Base-by-base conservation (phyloP, 2,113 vertebrate species). In the Bos indicus region DNA sequence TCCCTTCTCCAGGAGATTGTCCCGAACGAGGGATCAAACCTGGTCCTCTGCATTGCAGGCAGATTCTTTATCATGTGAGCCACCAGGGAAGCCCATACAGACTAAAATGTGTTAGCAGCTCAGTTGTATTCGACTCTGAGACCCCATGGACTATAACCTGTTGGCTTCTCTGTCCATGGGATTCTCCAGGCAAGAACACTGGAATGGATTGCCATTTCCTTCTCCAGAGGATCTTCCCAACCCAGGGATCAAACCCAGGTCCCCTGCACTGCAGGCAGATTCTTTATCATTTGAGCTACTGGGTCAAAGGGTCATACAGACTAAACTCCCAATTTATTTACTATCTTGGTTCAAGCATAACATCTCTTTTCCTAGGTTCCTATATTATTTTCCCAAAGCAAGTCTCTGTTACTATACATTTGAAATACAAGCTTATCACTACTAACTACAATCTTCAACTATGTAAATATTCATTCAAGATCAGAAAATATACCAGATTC, bases 401-500 rank as follows among this genome's bases (percentile, higher is more conserved):
- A 54, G 21, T 94, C 57, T 94, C 62, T 83, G 21, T 57, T 85
- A 62, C 30, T 74, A 59, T 14, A 56, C 21, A 52, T 93, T 14
- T 94, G 48, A 94, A 96, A 77, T 92, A 46, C 26, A 92, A 93
- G 36, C 8, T 6, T 6, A 77, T 93, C 54, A 64, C 77, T 85
- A 97, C 43, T 90, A 95, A 94, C 81, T 88, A 28, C 14, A 95
- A 80, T 16, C 43, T 94, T 91, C 52, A 78, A 95, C 57, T 88
- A 59, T 51, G 84, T 71, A 96, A 94, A 89, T 92, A 93, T 9
- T 57, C 88, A 92, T 40, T 92, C 52, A 95, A 64, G 43, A 90
- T 88, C 46, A 90, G 62, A 84, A 98, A 95, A 95, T 87, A 84
- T 17, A 83, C 80, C 71, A 15, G n/a, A 56, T 95, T 92, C 43